Conservation (phyloP, 2,113 vertebrate genomes). For the Gadus chalcogrammus region DNA sequence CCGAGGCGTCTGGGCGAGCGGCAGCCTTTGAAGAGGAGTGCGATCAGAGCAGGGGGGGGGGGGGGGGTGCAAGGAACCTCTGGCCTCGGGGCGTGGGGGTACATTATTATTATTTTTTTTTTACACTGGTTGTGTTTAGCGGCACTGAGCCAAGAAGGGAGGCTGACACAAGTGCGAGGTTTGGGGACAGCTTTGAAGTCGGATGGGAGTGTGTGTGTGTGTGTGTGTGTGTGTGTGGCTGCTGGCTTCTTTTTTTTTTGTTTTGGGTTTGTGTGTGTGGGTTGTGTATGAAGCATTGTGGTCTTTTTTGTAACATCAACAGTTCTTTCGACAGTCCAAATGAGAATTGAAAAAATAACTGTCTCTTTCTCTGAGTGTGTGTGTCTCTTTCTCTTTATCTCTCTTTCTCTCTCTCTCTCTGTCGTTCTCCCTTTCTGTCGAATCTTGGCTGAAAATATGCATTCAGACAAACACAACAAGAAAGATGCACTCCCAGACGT, state of each 20-base stretch:
- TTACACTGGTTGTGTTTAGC: constrained; percentile 57
- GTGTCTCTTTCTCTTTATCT: background rate
- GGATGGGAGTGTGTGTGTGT: constrained; percentile 36
- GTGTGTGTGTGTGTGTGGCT: constrained; percentile 21
- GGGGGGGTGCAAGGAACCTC: constrained; percentile 34
- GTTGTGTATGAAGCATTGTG: too few species aligned
- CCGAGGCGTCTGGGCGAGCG: constrained; percentile 36
- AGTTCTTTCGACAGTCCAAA: too few species aligned
- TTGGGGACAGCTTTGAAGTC: constrained; percentile 75
- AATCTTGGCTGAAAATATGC: too few species aligned
- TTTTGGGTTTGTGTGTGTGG: background rate
- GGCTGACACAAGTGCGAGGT: constrained; percentile 64
- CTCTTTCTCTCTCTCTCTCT: too few species aligned
- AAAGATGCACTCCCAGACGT: background rate
- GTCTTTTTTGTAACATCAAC: too few species aligned
- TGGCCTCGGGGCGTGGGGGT: constrained; percentile 59
- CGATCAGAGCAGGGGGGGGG: constrained; percentile 61
- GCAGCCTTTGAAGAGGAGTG: constrained; percentile 66
- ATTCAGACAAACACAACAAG: too few species aligned
- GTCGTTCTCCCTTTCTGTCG: background rate
- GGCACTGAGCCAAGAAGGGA: constrained; percentile 46
- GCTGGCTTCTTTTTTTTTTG: constrained; percentile 4
- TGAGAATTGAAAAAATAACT: too few species aligned
- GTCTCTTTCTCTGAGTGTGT: constrained; percentile 21
- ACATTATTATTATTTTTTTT: constrained; percentile 15